Percentiles rank a stretch among this genome's conserved stretches.
Conservation (phyloP, 2,113 vertebrate genomes). For the Taxidea taxus region DNA sequence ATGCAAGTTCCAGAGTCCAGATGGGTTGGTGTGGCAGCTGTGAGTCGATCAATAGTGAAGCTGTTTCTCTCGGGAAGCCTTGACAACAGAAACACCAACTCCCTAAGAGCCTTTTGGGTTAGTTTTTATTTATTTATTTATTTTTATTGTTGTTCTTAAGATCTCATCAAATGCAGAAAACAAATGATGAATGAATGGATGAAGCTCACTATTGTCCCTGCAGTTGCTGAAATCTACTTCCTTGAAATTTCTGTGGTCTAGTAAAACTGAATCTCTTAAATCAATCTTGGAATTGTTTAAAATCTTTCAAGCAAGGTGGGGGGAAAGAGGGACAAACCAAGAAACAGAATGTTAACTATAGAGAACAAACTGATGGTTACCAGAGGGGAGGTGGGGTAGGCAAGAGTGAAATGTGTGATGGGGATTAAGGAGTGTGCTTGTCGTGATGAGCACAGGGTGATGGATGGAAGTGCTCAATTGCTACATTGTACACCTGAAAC, state of each 20-base stretch:
- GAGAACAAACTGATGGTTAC: not conserved
- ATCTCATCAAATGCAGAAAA: not conserved
- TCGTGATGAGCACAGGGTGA: not conserved
- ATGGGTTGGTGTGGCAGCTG: constrained; percentile 57
- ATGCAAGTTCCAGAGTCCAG: constrained; percentile 40
- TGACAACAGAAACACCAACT: constrained; percentile 36
- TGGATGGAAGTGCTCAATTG: not conserved
- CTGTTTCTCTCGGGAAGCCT: constrained; percentile 44
- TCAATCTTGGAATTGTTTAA: not conserved
- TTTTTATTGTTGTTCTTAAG: not conserved
- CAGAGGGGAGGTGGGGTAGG: not conserved
- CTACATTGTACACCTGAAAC: not conserved
- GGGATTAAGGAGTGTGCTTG: not conserved
- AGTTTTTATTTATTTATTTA: constrained; percentile 21
- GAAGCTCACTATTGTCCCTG: not conserved
- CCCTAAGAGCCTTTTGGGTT: constrained; percentile 38
- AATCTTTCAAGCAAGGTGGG: not conserved
- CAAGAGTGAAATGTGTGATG: not conserved
- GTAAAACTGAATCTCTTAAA: not conserved
- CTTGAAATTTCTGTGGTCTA: not conserved
- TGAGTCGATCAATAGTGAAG: constrained; percentile 54
- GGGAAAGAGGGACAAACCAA: not conserved
- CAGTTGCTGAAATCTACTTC: not conserved
- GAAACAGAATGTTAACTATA: not conserved
- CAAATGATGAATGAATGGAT: not conserved